phyloP scores from a whole-genome alignment of 2,888 invertebrate genomes.

The Chelonus formosanus region DNA sequence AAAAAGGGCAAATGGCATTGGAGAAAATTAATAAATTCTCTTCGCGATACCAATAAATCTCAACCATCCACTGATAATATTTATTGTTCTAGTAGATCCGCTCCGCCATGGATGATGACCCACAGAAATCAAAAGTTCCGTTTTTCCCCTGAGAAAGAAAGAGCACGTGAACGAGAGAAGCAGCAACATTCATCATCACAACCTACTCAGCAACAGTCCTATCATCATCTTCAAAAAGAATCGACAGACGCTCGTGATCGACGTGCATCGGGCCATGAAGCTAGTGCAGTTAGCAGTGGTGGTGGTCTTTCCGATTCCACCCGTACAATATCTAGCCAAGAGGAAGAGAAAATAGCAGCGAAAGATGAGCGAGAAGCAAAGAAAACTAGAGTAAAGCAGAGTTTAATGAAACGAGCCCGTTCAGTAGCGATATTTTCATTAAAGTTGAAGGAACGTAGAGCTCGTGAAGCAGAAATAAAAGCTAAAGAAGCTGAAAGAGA shows the following conservation, averaged over 20 bases:
- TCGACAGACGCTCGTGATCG: slow-evolving; percentile 41
- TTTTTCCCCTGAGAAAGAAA: slow-evolving; percentile 63
- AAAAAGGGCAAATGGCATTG: too few relatives aligned
- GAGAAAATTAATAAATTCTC: too few relatives aligned
- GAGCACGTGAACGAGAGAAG: slow-evolving; percentile 52
- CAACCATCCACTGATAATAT: too few relatives aligned
- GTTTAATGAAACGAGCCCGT: slow-evolving; percentile 82
- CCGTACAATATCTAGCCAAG: slow-evolving; percentile 69
- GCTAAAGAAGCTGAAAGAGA: slow-evolving; percentile 71
- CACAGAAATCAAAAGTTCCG: slow-evolving; percentile 61
- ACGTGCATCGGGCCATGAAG: slow-evolving; percentile 39
- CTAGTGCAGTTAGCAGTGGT: slow-evolving; percentile 23
- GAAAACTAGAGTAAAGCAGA: slow-evolving; percentile 77
- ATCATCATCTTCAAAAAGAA: slow-evolving; percentile 38
- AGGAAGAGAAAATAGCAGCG: slow-evolving; percentile 64
- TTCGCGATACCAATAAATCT: too few relatives aligned
- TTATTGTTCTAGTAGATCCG: slow-evolving; percentile 61
- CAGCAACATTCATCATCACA: slow-evolving; percentile 50
- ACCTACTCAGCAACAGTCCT: slow-evolving; percentile 51
- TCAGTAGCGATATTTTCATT: slow-evolving; percentile 88
- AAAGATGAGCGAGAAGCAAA: slow-evolving; percentile 72
- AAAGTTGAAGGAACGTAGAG: slow-evolving; percentile 80
- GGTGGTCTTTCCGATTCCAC: slow-evolving; percentile 67
- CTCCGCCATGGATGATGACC: slow-evolving; percentile 69
- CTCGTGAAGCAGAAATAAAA: slow-evolving; percentile 78